Evolutionary conservation across 1,140 invertebrate species (phyloP), one percentile per base, ranked within the genome.

Genomic region (Chymomyza costata): DNA sequence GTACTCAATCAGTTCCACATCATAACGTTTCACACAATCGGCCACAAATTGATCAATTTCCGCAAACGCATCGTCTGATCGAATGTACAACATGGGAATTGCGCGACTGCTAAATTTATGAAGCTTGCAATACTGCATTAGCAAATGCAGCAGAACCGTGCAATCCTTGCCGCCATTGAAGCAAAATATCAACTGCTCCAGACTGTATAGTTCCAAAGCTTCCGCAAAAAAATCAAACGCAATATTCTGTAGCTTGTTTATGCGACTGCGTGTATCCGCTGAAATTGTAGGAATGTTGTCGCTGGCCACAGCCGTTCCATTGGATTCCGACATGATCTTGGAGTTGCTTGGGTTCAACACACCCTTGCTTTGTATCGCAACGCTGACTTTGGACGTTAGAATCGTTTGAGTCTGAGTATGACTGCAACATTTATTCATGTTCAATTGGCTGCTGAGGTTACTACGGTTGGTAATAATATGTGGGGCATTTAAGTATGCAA

Each of bases 141-240:
- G 14, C 17, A 98, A 84, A 86, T 98, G 94, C 44, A 98, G 86
- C 11, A 98, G 87, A 1, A 93, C 94, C 1, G 95, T 97, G 83
- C 97, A 99, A 87, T 99, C 97, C 87, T 99, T 99, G 5, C 97
- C 97, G 17, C 97, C 97, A 86, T 99, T 99, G 78, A 98, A 99
- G 47, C 94, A 94, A 21, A 99, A 76, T 78, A 95, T 95, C 35
- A 96, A 84, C 85, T 95, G 91, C 57, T 93, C 88, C 14, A 90
- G 55, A 28, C 88, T 86, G 70, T 91, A 95, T 37, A 84, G 62
- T 45, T 86, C 76, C 44, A 91, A 88, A 86, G 81, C 88, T 51
- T 82, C 82, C 60, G 44, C 88, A 51, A 80, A 81, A 53, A 81
- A 81, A 0, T 58, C 43, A 11, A 52, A 65, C 0, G 59, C 74